Base-by-base conservation (phyloP, 2,113 vertebrate species). In the Neopipo cinnamomea region DNA sequence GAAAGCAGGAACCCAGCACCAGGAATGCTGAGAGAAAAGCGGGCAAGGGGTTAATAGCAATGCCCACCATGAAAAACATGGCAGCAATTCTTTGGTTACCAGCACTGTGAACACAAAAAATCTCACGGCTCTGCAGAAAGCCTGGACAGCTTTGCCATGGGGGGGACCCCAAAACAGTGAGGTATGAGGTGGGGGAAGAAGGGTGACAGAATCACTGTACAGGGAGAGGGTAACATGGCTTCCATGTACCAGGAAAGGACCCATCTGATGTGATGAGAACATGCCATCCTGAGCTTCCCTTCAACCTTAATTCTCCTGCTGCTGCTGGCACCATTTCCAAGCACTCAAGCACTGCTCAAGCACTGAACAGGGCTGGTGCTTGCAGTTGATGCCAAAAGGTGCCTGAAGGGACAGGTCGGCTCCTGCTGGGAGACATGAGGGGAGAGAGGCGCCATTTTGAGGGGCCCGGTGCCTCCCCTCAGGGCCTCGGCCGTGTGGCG, bases 381-480 rank as follows among this genome's bases (percentile, higher is more conserved):
- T 2, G 0, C 39, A 30, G 16, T 5, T 0, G 0, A 2, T 61
- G 49, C 23, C 72, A 20, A 20, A n/a, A 46, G 16, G n/a, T 3
- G 49, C 27, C 44, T 2, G 12, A 39, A 1, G 1, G 33, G 41
- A 21, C 3, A 12, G 77, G 30, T 28, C 0, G 0, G 58, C 70
- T 9, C 16, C 65, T 33, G 83, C 46, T 3, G 0, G 18, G 50
- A 52, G 33, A 7, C 21, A 28, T 42, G 72, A 80, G 39, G 35
- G 56, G 30, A 62, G 22, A 21, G 21, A 18, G 53, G 49, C 0
- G 1, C 41, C 73, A 15, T 81, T 24, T 24, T 31, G 91, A 76
- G 67, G 28, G 5, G 5, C 5, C 8, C 13, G 0, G 2, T 4
- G 20, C 14, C 19, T 14, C 56, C 14, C 27, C 44, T 37, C n/a